Evolutionary conservation across 2,113 vertebrate genomes (phyloP), one percentile per base, ranked within the genome.

Genomic region (Phalacrocorax brasilianus): DNA sequence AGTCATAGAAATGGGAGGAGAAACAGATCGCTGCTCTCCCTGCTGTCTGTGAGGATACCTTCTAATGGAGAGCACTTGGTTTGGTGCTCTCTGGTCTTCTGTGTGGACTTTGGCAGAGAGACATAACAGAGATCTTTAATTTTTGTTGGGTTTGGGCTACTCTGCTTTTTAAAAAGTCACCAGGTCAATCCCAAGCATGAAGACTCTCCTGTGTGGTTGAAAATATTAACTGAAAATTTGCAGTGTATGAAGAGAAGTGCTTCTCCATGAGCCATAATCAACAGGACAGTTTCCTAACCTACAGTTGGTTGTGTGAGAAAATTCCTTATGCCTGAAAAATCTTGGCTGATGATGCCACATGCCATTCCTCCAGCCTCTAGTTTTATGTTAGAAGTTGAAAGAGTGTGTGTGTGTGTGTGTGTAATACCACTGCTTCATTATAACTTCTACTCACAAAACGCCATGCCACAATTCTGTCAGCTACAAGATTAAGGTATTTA

Each of bases 401-500:
- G 94, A 44, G 72, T 5, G 12, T 33, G 18, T 80, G 67, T 35
- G 38, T 38, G n/a, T n/a, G 53, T 58, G 70, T 61, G 32, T 78
- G 33, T 91, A 76, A 95, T 75, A 65, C 32, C 45, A 91, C 63
- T 27, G 89, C 58, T 83, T 88, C 67, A 90, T 95, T 95, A 90
- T 17, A 88, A 65, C 59, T 91, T 88, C 70, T 82, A 58, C 80
- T 94, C 74, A 79, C 40, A 91, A 88, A 92, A 82, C 0, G 0
- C 71, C 62, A 83, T 88, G 81, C 92, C 96, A 97, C 94, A 91
- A 91, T 95, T 97, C 94, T 97, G 91, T 96, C 93, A 96, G 91
- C 94, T 95, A 66, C 4, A 42, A 93, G 89, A 92, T 93, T 79
- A 95, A 91, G 96, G 40, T 79, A 65, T 88, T 97, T 97, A 95